Percentiles rank a stretch among this genome's conserved stretches.
Evolutionary conservation across 92 coral and sea anemone genomes (phyloP).

Genomic region (Palythoa caribaeorum): DNA sequence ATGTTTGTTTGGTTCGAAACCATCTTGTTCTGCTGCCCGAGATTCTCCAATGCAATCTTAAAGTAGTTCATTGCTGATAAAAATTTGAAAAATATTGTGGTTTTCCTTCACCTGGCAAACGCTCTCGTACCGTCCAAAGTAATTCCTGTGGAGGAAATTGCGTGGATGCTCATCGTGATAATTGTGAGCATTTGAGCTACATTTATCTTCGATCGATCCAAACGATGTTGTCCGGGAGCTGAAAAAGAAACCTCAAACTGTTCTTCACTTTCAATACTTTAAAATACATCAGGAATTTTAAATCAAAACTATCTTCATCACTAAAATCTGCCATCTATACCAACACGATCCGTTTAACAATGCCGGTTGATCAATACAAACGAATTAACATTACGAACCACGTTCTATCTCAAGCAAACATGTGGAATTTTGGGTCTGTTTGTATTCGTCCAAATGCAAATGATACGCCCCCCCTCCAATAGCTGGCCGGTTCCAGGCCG

Average conservation of each 20-base stretch:
- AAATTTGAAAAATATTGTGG: background rate
- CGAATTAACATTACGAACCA: too few species aligned
- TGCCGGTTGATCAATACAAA: too few species aligned
- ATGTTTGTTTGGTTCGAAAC: background rate
- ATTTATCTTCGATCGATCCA: background rate
- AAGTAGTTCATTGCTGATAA: background rate
- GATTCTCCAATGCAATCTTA: background rate
- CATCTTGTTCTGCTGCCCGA: background rate
- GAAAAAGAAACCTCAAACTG: background rate
- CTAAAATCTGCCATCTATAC: too few species aligned
- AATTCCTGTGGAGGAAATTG: background rate
- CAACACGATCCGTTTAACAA: too few species aligned
- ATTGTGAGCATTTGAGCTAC: background rate
- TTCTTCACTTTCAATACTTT: background rate
- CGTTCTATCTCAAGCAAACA: too few species aligned
- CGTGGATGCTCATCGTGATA: background rate
- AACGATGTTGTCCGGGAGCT: background rate
- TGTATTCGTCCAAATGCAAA: too few species aligned
- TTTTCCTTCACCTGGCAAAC: background rate
- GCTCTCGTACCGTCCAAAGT: background rate
- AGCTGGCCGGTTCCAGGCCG: background rate
- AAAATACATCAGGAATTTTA: too few species aligned
- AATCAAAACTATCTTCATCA: too few species aligned
- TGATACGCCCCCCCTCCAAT: too few species aligned
- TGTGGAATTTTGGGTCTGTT: too few species aligned